phyloP scores from a whole-genome alignment of 2,797 vertebrate genomes.

The Lagocephalus sceleratus region DNA sequence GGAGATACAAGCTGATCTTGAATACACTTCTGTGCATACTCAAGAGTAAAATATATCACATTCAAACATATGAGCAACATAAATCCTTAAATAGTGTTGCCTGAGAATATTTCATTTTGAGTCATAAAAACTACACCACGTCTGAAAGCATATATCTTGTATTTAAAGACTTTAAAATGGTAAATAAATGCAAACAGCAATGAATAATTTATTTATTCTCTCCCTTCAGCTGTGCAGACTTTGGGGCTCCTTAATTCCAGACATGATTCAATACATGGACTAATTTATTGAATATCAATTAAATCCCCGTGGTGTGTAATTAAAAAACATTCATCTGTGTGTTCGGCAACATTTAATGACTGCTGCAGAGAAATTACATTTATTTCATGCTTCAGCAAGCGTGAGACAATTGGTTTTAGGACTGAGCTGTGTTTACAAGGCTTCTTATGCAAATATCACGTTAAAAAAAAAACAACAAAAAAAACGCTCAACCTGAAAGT shows the following conservation, averaged over 20 bases:
- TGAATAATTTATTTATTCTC: conserved; percentile 1
- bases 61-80: conserved; percentile 11
- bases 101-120: conserved; percentile 8
- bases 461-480: conserved; percentile 6
- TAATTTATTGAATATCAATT: conserved; percentile 65
- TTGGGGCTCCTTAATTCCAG: conserved; percentile 20
- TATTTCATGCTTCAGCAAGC: conserved; percentile 56
- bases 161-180: conserved; percentile 7
- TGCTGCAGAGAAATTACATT: conserved; percentile 59
- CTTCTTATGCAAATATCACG: neutral
- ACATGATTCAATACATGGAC: conserved; percentile 54
- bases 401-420: conserved; percentile 52
- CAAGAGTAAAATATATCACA: conserved; percentile 29
- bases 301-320: conserved; percentile 66
- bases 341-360: conserved; percentile 74
- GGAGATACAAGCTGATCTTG: conserved; percentile 27
- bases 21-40: conserved; percentile 19
- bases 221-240: conserved; percentile 4
- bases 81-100: conserved; percentile 31
- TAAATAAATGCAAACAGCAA: conserved; percentile 22
- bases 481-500: neutral
- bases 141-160: conserved; percentile 28
- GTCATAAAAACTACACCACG: too few relatives aligned
- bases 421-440: conserved; percentile 26
- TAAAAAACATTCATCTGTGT: conserved; percentile 59